phyloP scores from a whole-genome alignment of 2,888 invertebrate species.

The Nezara viridula region DNA sequence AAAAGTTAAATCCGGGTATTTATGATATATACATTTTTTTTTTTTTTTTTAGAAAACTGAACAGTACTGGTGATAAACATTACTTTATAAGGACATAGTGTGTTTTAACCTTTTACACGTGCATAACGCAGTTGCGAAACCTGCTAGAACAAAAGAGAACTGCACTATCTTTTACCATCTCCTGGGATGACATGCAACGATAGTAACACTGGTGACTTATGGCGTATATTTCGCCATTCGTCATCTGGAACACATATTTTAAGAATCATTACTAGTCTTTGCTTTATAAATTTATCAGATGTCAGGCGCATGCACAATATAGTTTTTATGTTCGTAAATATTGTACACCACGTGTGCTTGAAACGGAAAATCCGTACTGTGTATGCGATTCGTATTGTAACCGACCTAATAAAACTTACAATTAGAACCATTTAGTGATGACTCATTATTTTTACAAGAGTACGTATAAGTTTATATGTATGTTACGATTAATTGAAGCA shows the following conservation, averaged over 20 bases:
- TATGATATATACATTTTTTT: not conserved
- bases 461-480: too few species aligned
- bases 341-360: too few species aligned
- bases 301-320: too few species aligned
- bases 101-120: not conserved
- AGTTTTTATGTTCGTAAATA: too few species aligned
- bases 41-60: not conserved
- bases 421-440: too few species aligned
- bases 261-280: not conserved
- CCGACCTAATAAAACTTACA: too few species aligned
- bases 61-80: not conserved
- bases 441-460: too few species aligned
- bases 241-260: not conserved
- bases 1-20: not conserved
- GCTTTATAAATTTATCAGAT: not conserved
- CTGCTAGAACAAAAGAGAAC: not conserved
- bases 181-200: not conserved
- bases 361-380: too few species aligned
- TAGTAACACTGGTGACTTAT: not conserved
- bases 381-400: too few species aligned
- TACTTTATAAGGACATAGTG: not conserved
- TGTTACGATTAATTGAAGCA: too few species aligned
- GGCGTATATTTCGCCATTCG: not conserved
- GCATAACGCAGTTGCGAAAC: not conserved
- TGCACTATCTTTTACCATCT: not conserved